Conservation (phyloP, 2,113 vertebrate species). For the Callaeas wilsoni region DNA sequence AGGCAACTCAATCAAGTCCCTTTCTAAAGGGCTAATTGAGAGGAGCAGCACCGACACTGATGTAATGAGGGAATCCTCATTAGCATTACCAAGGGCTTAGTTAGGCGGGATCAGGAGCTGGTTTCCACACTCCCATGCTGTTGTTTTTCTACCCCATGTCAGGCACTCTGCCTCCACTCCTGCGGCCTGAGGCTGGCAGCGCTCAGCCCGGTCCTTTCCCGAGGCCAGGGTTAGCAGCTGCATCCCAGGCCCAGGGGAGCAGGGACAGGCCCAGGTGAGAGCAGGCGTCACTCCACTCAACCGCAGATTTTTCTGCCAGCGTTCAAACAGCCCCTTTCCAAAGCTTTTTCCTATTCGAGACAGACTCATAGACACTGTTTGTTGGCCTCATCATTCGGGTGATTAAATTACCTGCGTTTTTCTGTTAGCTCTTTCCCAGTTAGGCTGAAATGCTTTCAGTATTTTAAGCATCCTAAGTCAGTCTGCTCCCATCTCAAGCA, state of each 20-base stretch:
- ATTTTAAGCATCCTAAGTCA: slow-evolving; percentile 1
- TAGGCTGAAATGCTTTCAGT: not conserved
- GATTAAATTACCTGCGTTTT: not conserved
- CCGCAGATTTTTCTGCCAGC: not conserved
- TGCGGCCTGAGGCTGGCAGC: not conserved
- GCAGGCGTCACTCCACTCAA: not conserved
- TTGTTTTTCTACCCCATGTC: not conserved
- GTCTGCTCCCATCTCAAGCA: slow-evolving; percentile 21
- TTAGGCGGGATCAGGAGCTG: not conserved
- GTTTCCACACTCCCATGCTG: not conserved
- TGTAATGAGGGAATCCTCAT: not conserved
- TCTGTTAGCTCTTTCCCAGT: not conserved
- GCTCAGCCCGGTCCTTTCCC: not conserved
- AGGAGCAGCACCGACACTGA: not conserved
- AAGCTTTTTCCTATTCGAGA: not conserved
- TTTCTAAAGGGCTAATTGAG: slow-evolving; percentile 40
- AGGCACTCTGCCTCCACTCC: not conserved
- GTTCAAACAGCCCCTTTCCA: not conserved
- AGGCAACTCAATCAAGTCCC: slow-evolving; percentile 32
- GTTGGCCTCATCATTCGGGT: not conserved
- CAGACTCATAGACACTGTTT: not conserved
- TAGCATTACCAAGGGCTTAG: slow-evolving; percentile 26
- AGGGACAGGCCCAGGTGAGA: not conserved
- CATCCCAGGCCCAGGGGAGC: not conserved
- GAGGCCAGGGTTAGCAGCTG: not conserved